Evolutionary conservation across 2,888 invertebrate species (phyloP), one percentile per base, ranked within the genome.

Genomic region (Nephrotoma guestfalica): DNA sequence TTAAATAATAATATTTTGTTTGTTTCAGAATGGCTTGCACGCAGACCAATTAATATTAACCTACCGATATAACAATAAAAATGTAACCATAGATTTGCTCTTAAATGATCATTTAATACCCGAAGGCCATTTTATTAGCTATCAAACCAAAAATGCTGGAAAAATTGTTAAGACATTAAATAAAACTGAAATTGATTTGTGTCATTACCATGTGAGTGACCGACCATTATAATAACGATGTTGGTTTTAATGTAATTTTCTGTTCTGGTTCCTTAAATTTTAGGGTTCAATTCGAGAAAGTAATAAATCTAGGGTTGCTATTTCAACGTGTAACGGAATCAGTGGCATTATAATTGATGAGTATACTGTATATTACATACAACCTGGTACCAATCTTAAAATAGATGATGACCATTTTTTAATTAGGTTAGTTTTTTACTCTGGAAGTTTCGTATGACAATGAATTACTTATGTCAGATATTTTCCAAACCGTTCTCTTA

Each of bases 291-390:
- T 97, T 86, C 93, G 95, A 88, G 95, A 94, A 87, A 92, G 93
- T 88, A 92, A 93, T 0, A 92, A 93, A 87, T 97, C 97, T 4
- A 95, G 95, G 94, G 97, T 94, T 86, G 97, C 97, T 0, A 90
- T 97, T 86, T 97, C 97, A 86, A 97, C 97, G 4, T 97, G 97
- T 90, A 92, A 93, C 86, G 95, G 95, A 86, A 91, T 95, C 71
- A 94, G 95, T 86, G 97, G 97, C 6, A 93, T 96, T 87, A 93
- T 97, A 88, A 96, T 94, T 90, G 97, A 97, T 90, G 97, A 96
- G 41, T 90, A 93, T 87, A 93, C 93, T 87, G 94, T 95, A 91
- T 95, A 95, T 90, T 96, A 97, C 90, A 94, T 98, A 86, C 91
- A 92, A 88, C 89, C 90, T 6, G 89, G 89, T 88, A 88, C 88